These are phyloP conservation scores for Rallus crepitans DNA, from an alignment of 2,797 vertebrate genomes.

Conservation along the genomic window DNA sequence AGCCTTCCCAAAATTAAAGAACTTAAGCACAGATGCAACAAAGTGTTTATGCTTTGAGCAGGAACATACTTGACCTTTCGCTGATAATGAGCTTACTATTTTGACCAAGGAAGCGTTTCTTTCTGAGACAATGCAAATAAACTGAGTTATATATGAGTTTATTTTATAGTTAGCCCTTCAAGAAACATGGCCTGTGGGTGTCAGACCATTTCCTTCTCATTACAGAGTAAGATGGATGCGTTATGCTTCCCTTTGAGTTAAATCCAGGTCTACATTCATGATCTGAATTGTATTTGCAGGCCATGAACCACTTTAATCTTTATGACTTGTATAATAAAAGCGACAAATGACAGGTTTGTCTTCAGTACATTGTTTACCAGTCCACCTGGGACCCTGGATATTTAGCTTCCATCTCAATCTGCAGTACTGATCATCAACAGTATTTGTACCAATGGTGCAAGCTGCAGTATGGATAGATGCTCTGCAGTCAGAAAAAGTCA, in stretches of 20 bases:
- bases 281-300: slow-evolving; percentile 25
- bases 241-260: neutral
- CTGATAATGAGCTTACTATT: neutral
- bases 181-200: neutral
- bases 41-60: neutral
- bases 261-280: neutral
- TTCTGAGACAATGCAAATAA: slow-evolving; percentile 8
- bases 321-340: neutral
- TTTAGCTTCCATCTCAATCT: neutral
- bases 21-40: neutral
- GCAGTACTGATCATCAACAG: neutral
- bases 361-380: neutral
- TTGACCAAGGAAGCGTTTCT: neutral
- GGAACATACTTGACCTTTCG: neutral
- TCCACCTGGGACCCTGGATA: neutral
- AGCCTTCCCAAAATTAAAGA: neutral
- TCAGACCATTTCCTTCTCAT: neutral
- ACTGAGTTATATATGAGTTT: neutral
- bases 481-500: neutral
- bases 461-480: neutral
- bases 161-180: slow-evolving; percentile 3
- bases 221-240: neutral
- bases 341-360: neutral
- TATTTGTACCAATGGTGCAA: neutral
- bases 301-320: neutral